Evolutionary conservation across 2,888 invertebrate genomes (phyloP), one percentile per base, ranked within the genome.

Genomic region (Plagodis dolabraria): DNA sequence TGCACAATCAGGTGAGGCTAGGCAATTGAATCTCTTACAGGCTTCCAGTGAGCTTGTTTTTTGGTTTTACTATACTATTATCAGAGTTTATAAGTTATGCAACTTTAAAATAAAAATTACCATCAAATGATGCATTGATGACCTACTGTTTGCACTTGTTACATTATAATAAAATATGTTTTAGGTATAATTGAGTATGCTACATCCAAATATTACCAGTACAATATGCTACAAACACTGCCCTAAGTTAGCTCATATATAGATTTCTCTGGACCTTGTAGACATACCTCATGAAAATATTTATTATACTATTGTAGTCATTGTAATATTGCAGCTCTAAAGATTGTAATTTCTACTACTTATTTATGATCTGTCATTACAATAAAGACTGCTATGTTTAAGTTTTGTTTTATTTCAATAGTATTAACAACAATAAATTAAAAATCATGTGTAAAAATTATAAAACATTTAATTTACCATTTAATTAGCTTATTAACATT

Each of bases 321-420:
- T 70, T 63, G 73, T 74, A 70, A 22, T 22, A 71, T 77, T 76
- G 72, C 72, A 71, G 67, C 64, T 70, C 49, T 53, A 40, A 48
- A 56, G 12, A 49, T 56, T 38, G 6, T 35, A 53, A 45, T 46
- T 53, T 46, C 45, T 7, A 77, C 74, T 80, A 79, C 78, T 69
- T 77, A 76, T 82, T 79, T 83, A 83, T 80, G 76, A 80, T 82
- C 75, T 82, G 79, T 85, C 80, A 91, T 82, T 22, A 22, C 22
- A 40, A 40, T 91, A 91, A 89, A 91, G 87, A 88, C 87, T 89
- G 86, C 79, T 85, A 70, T 78, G 74, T 74, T 78, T 71, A 76
- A 72, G 69, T 50, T 60, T 65, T 66, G 59, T 68, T 67, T 74
- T 51, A 55, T 53, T 57, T 38, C 1, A 52, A 44, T 6, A 9